phyloP scores from a whole-genome alignment of 1,140 invertebrate genomes.

The Drosophila serrata region DNA sequence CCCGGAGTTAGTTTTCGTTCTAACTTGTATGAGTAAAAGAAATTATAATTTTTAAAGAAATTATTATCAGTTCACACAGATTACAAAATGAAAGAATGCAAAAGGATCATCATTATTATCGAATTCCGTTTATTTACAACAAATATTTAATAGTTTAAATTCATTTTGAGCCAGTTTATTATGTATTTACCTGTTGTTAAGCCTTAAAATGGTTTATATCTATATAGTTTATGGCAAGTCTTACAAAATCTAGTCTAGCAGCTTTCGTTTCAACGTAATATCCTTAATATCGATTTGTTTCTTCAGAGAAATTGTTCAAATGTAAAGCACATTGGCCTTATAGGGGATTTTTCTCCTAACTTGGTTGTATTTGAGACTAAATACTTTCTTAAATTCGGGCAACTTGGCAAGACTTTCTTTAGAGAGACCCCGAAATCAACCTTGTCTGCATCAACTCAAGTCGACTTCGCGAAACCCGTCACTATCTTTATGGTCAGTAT shows the following conservation, averaged over 20 bases:
- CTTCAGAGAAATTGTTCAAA: not conserved
- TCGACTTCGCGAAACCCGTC: conserved; percentile 76
- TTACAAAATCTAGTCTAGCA: conserved; percentile 14
- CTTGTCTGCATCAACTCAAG: conserved; percentile 56
- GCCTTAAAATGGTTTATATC: conserved; percentile 1
- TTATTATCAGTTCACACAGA: conserved; percentile 17
- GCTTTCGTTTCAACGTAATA: not conserved
- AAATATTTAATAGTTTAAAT: conserved; percentile 11
- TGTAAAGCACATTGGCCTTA: conserved; percentile 13
- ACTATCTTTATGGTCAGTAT: conserved; percentile 37
- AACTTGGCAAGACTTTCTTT: not conserved
- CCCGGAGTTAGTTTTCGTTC: too few relatives aligned
- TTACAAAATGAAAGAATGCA: conserved; percentile 7
- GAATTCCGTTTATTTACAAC: conserved; percentile 18
- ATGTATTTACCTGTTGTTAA: conserved; percentile 4
- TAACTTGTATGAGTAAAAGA: not conserved
- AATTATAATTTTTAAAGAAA: not conserved
- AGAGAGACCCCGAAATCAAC: not conserved
- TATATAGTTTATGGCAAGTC: conserved; percentile 1
- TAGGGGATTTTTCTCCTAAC: not conserved
- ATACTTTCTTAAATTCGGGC: conserved; percentile 28
- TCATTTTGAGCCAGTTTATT: conserved; percentile 19
- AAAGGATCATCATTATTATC: not conserved
- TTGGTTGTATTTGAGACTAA: not conserved
- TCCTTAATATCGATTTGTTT: conserved; percentile 3